Base-by-base conservation (phyloP, 2,888 invertebrate species). In the Agrochola litura region DNA sequence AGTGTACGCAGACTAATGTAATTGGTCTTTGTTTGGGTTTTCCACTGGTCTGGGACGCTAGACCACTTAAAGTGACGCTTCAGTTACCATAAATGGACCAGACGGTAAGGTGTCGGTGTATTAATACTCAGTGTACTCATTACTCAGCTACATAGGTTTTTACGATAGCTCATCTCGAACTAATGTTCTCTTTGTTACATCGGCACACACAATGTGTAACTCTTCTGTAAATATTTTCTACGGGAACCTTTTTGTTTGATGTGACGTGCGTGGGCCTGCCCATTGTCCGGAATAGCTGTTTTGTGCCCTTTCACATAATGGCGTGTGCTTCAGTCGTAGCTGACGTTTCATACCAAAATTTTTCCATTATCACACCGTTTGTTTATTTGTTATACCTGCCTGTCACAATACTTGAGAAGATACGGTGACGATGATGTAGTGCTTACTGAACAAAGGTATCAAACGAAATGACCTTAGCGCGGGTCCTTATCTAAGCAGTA, bases 151-250 rank as follows among this genome's bases (percentile, higher is more conserved):
- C 81, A 84, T 81, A 85, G 79, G 82, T 89, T 88, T 88, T 89
- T 87, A 90, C 86, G 89, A 89, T 88, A 89, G 83, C 86, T 90
- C 90, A 90, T 91, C 91, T 90, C 88, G 83, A 86, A 91, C 89
- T 92, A 92, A 92, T 91, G 90, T 88, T 86, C 85, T 88, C 90
- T 91, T 93, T 92, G 92, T 92, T 91, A 89, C 86, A 82, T 83
- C 79, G 78, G 73, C 81, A 85, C 88, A 87, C 86, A 89, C 89
- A 89, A 88, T 88, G 82, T 89, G 86, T 89, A 90, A 87, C 90
- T 88, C 89, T 91, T 89, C 88, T 91, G 90, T 92, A 90, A 90
- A 91, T 90, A 91, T 91, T 91, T 88, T 89, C 87, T 83, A 89
- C 86, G 83, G 88, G 86, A 88, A 89, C 79, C 83, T 88, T 90